Conservation (phyloP, 2,888 invertebrate species). For the Cheilosia vernalis region DNA sequence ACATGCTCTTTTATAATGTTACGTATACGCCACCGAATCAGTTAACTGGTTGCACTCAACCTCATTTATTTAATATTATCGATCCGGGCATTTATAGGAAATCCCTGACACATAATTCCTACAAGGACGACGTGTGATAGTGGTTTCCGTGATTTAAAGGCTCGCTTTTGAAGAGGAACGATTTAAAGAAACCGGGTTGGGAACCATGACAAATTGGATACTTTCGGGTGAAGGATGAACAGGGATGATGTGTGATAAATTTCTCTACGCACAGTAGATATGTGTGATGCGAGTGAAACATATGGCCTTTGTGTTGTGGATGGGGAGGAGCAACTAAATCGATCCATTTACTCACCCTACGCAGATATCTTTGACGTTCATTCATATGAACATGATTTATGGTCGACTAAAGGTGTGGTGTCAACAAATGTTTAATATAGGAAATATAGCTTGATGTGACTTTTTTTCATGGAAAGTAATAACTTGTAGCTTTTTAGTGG, state of each 20-base stretch:
- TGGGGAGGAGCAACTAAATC: too few species aligned
- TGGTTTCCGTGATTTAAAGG: not conserved
- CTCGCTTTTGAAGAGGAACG: not conserved
- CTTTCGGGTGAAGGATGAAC: constrained; percentile 8
- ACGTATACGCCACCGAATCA: constrained; percentile 15
- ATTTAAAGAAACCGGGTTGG: not conserved
- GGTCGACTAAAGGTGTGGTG: too few species aligned
- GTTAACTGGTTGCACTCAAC: not conserved
- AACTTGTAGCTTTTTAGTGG: too few species aligned
- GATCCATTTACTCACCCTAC: too few species aligned
- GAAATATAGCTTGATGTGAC: too few species aligned
- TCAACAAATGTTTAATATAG: too few species aligned
- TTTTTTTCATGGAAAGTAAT: too few species aligned
- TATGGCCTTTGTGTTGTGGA: too few species aligned
- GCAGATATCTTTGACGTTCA: too few species aligned
- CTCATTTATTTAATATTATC: not conserved
- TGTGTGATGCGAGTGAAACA: too few species aligned
- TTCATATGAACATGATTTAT: too few species aligned
- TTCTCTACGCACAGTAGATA: too few species aligned
- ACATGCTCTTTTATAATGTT: not conserved
- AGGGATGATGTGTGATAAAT: not conserved
- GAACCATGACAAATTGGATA: constrained; percentile 4
- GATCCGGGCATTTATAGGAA: not conserved
- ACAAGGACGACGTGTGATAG: not conserved
- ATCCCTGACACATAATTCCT: not conserved